Base-by-base conservation (phyloP, 2,888 invertebrate species). In the Conistra vaccinii region DNA sequence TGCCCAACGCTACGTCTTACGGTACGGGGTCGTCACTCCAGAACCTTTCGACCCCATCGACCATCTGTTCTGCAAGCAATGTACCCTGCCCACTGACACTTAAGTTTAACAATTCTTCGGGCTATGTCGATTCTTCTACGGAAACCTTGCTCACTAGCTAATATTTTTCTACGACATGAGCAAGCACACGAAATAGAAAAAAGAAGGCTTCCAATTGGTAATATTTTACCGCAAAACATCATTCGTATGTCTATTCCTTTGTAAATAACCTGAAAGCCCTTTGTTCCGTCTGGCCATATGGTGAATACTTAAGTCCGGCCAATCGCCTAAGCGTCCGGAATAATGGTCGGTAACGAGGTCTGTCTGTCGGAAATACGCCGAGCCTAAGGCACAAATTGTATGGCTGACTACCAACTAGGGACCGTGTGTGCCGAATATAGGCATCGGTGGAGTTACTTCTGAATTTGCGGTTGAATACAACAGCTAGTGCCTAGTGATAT, bases 341-440 rank as follows among this genome's bases (percentile, higher is more conserved):
- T 71, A 76, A 76, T 69, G 51, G 55, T 39, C 32, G 9, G 53
- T 71, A 81, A 76, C 77, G 63, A 81, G 70, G 53, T 32, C 67
- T 39, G 63, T 29, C 76, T 57, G 69, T 81, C 57, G 53, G 62
- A 26, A 80, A 66, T 57, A 51, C 66, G 26, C 29, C n/a, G 23
- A 61, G 66, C 45, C 45, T 42, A 23, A 32, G 23, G 23, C 62
- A 10, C 42, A 68, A 71, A 75, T 67, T 75, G 66, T 61, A 39
- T 63, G 26, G 32, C 12, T n/a, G 39, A 48, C 20, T 26, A 57
- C 29, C 66, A 58, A 20, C 29, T 39, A 1, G 17, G 26, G 55
- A 62, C 14, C 17, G 10, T 12, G 10, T 48, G 42, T 23, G 29
- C 55, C n/a, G 42, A 32, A 35, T 63, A 26, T 51, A 48, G 35